Conservation (phyloP, 1,140 invertebrate genomes). For the Phymastichus coffea region DNA sequence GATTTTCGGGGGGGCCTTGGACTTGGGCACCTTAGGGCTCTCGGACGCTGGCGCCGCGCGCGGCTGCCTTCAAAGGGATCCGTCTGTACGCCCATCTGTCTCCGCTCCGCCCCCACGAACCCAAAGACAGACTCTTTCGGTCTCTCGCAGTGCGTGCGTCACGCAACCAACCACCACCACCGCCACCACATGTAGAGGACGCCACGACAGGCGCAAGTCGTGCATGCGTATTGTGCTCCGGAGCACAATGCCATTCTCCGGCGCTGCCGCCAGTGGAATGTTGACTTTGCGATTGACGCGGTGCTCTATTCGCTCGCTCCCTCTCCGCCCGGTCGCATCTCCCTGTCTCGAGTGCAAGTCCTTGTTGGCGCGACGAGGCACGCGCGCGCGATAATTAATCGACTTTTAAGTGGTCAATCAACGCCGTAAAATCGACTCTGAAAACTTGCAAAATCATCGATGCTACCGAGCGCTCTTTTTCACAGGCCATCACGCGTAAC, state of each 20-base stretch:
- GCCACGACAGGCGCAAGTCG: no score
- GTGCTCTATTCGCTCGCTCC: no score
- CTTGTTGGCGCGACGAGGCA: not conserved
- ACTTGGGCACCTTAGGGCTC: slow-evolving; percentile 31
- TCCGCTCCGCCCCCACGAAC: slow-evolving; percentile 55
- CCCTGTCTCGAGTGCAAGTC: no score
- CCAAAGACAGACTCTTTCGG: slow-evolving; percentile 27
- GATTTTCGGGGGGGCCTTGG: slow-evolving; percentile 17
- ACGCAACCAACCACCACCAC: no score
- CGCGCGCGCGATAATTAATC: slow-evolving; percentile 44
- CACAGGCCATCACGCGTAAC: no score
- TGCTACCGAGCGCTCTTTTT: slow-evolving; percentile 33
- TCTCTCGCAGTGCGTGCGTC: slow-evolving; percentile 21
- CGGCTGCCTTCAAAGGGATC: slow-evolving; percentile 57
- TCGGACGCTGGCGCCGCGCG: slow-evolving; percentile 54
- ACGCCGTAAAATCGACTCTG: slow-evolving; percentile 36
- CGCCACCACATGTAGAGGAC: no score
- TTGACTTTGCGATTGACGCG: no score
- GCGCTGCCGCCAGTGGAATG: no score
- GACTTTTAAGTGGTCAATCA: slow-evolving; percentile 54
- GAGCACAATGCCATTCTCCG: no score
- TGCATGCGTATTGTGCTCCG: not conserved
- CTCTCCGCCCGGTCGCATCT: no score
- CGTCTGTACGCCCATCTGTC: slow-evolving; percentile 57
- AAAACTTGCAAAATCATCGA: slow-evolving; percentile 49